Evolutionary conservation across 1,140 invertebrate species (phyloP).

Genomic region (Protaetia brevitarsis): DNA sequence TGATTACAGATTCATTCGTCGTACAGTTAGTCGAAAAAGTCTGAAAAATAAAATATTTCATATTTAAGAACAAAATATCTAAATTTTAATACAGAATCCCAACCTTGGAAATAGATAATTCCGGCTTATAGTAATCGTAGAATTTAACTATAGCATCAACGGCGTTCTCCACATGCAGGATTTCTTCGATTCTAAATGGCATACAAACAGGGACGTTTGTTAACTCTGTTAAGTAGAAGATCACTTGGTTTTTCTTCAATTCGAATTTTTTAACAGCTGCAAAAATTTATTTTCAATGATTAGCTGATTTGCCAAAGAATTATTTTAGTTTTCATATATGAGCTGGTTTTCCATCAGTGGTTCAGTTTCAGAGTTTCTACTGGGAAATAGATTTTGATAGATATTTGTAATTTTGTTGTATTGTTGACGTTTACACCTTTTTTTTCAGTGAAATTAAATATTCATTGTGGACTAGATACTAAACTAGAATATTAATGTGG

Average conservation of each 20-base stretch:
- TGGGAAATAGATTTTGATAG: no score
- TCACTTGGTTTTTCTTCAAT: constrained; percentile 49
- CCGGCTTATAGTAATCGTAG: constrained; percentile 68
- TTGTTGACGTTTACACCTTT: no score
- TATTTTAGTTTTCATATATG: no score
- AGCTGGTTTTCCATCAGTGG: no score
- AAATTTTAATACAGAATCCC: not conserved
- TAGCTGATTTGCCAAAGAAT: not conserved
- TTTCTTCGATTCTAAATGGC: constrained; percentile 50
- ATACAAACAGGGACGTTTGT: constrained; percentile 50
- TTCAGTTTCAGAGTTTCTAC: no score
- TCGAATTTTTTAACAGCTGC: constrained; percentile 55
- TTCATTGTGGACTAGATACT: no score
- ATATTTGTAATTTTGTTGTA: no score
- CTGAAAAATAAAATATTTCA: not conserved
- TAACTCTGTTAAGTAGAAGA: constrained; percentile 53
- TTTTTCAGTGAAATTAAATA: no score
- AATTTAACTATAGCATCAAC: constrained; percentile 58
- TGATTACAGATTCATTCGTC: no score
- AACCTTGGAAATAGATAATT: constrained; percentile 30
- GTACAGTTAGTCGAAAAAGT: not conserved
- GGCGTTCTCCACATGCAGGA: constrained; percentile 34
- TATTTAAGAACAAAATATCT: not conserved
- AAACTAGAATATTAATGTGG: no score
- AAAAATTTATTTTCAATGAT: not conserved